These are phyloP conservation scores for Aplysina aerophoba DNA, from an alignment of 37 sponge, comb jelly and placozoan species.

Conservation along the genomic window DNA sequence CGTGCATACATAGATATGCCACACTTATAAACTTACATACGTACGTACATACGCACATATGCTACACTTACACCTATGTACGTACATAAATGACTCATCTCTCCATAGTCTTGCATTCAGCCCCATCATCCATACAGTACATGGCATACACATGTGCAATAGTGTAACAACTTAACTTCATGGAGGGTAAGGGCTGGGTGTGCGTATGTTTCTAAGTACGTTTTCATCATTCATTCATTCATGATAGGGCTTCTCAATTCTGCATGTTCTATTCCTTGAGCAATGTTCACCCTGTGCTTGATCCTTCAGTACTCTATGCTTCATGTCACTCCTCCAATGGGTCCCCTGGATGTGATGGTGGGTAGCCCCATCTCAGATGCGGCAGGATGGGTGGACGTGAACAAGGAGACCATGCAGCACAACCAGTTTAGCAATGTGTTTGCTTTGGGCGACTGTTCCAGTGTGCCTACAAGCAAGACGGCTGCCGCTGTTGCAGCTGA, in stretches of 20 bases:
- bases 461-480: slow-evolving; percentile 85
- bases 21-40: too few relatives aligned
- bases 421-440: slow-evolving; percentile 81
- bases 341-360: slow-evolving; percentile 73
- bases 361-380: slow-evolving; percentile 70
- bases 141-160: too few relatives aligned
- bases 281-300: neutral
- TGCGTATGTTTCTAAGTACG: neutral
- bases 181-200: neutral
- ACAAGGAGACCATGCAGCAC: slow-evolving; percentile 85
- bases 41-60: too few relatives aligned
- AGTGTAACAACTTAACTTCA: too few relatives aligned
- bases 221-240: neutral
- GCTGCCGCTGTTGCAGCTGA: slow-evolving; percentile 92
- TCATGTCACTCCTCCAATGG: slow-evolving; percentile 89
- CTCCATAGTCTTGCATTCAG: too few relatives aligned
- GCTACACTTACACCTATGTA: too few relatives aligned
- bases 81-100: too few relatives aligned
- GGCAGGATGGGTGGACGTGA: slow-evolving; percentile 89
- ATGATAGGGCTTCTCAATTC: neutral
- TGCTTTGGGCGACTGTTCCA: slow-evolving; percentile 91
- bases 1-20: too few relatives aligned
- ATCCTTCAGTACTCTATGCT: slow-evolving; percentile 74
- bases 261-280: neutral
- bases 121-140: too few relatives aligned